These are phyloP conservation scores for Hyperoplus lanceolatus DNA, from an alignment of 2,797 vertebrate species.

Conservation along the genomic window DNA sequence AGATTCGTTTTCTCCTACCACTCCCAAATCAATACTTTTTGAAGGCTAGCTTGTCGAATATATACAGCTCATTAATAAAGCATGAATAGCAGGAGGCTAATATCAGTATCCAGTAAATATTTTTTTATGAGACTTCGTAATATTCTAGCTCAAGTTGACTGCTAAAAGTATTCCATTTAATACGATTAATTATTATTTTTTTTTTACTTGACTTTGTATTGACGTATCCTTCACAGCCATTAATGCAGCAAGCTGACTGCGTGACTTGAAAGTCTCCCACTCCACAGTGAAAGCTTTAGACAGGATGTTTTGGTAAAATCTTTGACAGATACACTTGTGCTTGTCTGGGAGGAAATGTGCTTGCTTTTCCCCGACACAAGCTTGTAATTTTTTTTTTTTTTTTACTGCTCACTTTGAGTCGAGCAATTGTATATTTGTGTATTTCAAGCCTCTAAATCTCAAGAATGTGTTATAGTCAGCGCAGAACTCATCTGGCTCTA, in stretches of 20 bases:
- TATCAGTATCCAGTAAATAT: neutral
- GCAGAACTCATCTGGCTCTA: slow-evolving; percentile 76
- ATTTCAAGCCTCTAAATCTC: slow-evolving; percentile 75
- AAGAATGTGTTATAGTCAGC: slow-evolving; percentile 80
- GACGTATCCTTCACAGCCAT: slow-evolving; percentile 15
- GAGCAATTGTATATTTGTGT: slow-evolving; percentile 76
- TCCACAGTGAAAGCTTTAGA: slow-evolving; percentile 14
- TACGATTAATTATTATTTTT: neutral
- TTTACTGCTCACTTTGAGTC: slow-evolving; percentile 76
- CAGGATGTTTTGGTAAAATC: slow-evolving; percentile 56
- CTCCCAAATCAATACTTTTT: slow-evolving; percentile 73
- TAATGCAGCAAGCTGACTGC: slow-evolving; percentile 28
- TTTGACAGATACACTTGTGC: slow-evolving; percentile 56
- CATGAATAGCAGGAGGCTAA: neutral
- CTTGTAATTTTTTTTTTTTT: slow-evolving; percentile 74
- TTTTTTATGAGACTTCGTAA: neutral
- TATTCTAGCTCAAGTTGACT: neutral
- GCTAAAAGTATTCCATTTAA: neutral
- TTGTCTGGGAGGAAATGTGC: slow-evolving; percentile 49
- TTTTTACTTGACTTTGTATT: slow-evolving; percentile 1
- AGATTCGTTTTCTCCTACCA: slow-evolving; percentile 58
- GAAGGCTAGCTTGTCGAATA: slow-evolving; percentile 58
- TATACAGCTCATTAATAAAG: slow-evolving; percentile 55
- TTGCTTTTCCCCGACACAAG: slow-evolving; percentile 69
- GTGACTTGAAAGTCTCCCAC: slow-evolving; percentile 22